Evolutionary conservation across 2,113 vertebrate genomes (phyloP).

Genomic region (Heterocephalus glaber): DNA sequence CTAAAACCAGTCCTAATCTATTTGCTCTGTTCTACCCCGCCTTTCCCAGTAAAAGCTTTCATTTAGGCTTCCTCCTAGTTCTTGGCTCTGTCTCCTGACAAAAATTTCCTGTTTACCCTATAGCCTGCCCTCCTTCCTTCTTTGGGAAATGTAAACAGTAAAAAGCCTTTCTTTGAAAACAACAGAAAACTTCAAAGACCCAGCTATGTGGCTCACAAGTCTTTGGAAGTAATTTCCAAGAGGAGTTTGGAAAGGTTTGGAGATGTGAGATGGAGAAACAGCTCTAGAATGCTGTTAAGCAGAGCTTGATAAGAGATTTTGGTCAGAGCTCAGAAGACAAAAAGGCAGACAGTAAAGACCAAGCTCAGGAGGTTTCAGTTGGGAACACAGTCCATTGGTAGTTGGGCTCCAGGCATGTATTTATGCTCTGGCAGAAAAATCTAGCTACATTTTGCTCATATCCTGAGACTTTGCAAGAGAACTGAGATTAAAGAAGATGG

Average conservation of each 20-base stretch:
- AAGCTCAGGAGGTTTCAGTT: background rate
- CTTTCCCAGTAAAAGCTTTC: background rate
- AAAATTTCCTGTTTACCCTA: background rate
- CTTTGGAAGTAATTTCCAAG: background rate
- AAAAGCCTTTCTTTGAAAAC: too few species aligned
- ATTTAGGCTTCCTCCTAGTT: background rate
- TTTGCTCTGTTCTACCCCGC: background rate
- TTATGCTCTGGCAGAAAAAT: background rate
- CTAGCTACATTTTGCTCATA: background rate
- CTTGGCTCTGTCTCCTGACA: background rate
- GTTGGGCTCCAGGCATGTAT: background rate
- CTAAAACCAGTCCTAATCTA: background rate
- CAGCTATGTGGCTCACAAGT: background rate
- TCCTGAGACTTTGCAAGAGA: background rate
- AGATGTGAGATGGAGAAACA: background rate
- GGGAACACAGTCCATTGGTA: background rate
- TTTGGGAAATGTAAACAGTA: slow-evolving; percentile 34
- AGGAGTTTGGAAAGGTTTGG: background rate
- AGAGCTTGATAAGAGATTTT: too few species aligned
- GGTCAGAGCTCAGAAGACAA: background rate
- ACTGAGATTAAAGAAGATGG: background rate
- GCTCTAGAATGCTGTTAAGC: background rate
- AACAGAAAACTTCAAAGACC: too few species aligned
- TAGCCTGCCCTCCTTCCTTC: background rate
- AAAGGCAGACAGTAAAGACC: background rate